Evolutionary conservation across 1,140 invertebrate species (phyloP), one percentile per base, ranked within the genome.

Genomic region (Ceratina calcarata): DNA sequence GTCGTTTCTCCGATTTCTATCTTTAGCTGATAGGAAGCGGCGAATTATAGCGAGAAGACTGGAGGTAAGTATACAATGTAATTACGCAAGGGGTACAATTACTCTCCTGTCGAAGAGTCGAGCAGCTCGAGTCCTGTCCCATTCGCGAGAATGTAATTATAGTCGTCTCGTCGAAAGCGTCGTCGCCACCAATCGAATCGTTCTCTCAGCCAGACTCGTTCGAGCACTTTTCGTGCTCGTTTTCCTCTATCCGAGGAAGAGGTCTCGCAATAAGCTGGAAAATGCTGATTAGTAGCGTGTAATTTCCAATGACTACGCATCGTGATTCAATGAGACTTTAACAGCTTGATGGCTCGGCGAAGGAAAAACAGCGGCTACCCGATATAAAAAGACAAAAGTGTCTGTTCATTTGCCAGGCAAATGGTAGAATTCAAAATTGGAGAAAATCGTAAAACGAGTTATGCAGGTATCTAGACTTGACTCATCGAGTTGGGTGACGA

Each of bases 321-420:
- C 57, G 68, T 20, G 27, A 24, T 20, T 73, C 64, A 78, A 82
- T 60, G 68, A 83, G 75, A 64, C 49, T 64, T 64, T 60, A 68
- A 32, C 65, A 53, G 57, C 51, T 72, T 73, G 78, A 81, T 10
- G 67, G 45, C 24, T 24, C 37, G 37, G 0, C 16, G 3, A 24
- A 24, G 24, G 57, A 53, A 13, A 67, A 22, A 20, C 22, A 37
- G 53, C 13, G 15, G 20, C 13, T 27, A 32, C 37, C 57, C 45
- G 12, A 58, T 58, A 37, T 20, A 58, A 10, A 20, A 49, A 20
- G 10, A 12, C 64, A 24, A 7, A 10, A 45, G 37, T 10, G 37
- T 45, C 37, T 45, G 0, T 10, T 45, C 37, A 10, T 45, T 45
- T 45, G 7, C 6, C 3, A 45, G 37, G 37, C 37, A 45, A 45